Percentiles rank a stretch among this genome's conserved stretches.
These are phyloP conservation scores for Clarias macrocephalus DNA, from an alignment of 2,113 vertebrate genomes.

Conservation along the genomic window DNA sequence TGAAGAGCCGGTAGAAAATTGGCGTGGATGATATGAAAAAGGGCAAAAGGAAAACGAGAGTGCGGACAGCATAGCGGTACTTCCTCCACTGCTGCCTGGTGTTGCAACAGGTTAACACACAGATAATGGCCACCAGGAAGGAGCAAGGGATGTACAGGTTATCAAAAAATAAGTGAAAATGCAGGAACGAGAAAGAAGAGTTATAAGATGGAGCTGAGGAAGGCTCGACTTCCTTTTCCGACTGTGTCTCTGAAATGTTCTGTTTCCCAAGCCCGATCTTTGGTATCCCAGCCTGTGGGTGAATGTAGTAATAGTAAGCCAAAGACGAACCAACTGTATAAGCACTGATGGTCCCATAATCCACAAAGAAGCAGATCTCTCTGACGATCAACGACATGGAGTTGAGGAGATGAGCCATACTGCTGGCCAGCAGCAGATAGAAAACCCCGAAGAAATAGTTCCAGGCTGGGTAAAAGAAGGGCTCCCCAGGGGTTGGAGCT, in stretches of 20 bases:
- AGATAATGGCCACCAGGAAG: constrained; percentile 71
- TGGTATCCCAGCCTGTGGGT: constrained; percentile 65
- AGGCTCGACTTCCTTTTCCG: background rate
- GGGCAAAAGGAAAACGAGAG: constrained; percentile 75
- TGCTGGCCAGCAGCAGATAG: constrained; percentile 75
- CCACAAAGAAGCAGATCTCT: constrained; percentile 78
- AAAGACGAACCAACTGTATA: constrained; percentile 77
- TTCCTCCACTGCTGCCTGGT: constrained; percentile 71
- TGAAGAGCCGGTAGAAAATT: constrained; percentile 72
- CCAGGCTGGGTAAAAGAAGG: constrained; percentile 78
- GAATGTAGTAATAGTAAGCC: constrained; percentile 78
- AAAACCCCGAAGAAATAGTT: constrained; percentile 76
- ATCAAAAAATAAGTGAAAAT: constrained; percentile 64
- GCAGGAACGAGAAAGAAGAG: constrained; percentile 12
- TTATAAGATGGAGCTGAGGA: background rate
- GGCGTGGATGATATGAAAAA: constrained; percentile 74
- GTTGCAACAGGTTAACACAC: constrained; percentile 75
- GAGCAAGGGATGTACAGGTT: constrained; percentile 72
- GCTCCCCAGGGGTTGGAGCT: background rate
- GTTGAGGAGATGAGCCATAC: constrained; percentile 79
- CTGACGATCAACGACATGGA: constrained; percentile 76
- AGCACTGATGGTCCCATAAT: constrained; percentile 78
- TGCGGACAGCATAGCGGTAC: constrained; percentile 75
- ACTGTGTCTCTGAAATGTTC: constrained; percentile 40
- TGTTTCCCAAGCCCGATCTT: constrained; percentile 23